phyloP scores from a whole-genome alignment of 1,140 invertebrate species.

The Elymnias hypermnestra region DNA sequence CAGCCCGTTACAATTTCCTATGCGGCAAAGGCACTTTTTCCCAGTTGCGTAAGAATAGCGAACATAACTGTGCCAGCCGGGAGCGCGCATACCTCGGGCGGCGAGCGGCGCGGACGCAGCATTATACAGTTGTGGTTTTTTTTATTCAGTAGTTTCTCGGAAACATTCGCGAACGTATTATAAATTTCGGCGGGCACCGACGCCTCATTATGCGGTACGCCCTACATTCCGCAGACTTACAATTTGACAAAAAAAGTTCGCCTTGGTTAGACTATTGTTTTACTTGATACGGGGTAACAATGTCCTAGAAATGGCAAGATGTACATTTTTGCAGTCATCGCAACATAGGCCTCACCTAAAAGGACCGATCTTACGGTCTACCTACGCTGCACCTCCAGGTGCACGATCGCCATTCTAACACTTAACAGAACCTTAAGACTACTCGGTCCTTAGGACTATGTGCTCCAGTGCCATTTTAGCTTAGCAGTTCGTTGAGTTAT shows the following conservation, averaged over 20 bases:
- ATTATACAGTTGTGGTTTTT: background rate
- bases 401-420: no score
- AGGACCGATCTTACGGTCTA: no score
- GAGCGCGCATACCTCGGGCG: slow-evolving; percentile 56
- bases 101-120: slow-evolving; percentile 37
- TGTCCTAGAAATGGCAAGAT: slow-evolving; percentile 14
- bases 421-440: no score
- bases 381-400: no score
- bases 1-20: slow-evolving; percentile 22
- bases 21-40: slow-evolving; percentile 19
- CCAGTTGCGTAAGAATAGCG: slow-evolving; percentile 61
- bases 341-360: no score
- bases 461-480: no score
- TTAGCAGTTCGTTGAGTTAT: no score
- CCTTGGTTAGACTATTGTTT: slow-evolving; percentile 53
- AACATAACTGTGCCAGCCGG: slow-evolving; percentile 60
- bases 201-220: slow-evolving; percentile 56
- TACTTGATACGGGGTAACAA: slow-evolving; percentile 8
- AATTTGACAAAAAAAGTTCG: slow-evolving; percentile 53
- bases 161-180: slow-evolving; percentile 41
- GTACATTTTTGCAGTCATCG: no score
- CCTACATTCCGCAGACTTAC: slow-evolving; percentile 59
- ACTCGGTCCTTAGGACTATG: no score
- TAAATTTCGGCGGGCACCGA: slow-evolving; percentile 45
- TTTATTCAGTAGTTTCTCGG: slow-evolving; percentile 55